A percentile compares a stretch with the other conserved stretches of the same genome.
Conservation (phyloP, 2,797 vertebrate genomes). For the Propithecus perrieri region DNA sequence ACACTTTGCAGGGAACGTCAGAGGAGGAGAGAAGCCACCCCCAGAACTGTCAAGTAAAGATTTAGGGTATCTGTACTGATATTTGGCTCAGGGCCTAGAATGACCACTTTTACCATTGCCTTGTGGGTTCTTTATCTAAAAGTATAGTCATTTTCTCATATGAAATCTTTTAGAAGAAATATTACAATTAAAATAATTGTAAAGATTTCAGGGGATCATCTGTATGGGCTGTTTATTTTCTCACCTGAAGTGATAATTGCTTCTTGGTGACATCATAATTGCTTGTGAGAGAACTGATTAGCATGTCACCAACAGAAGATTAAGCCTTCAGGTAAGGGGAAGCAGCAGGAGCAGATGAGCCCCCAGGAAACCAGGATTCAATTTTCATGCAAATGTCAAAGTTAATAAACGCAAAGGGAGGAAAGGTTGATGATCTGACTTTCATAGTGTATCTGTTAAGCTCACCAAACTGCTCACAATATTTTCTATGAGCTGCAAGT, state of each 20-base stretch:
- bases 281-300: conserved; percentile 75
- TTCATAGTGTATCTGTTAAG: conserved; percentile 49
- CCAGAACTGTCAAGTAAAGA: background rate
- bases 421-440: conserved; percentile 40
- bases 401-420: conserved; percentile 60
- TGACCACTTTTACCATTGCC: background rate
- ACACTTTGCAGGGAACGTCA: background rate
- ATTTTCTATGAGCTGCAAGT: conserved; percentile 62
- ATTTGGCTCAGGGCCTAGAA: background rate
- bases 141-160: background rate
- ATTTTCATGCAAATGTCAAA: conserved; percentile 70
- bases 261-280: conserved; percentile 77
- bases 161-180: conserved; percentile 70
- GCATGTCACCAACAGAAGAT: conserved; percentile 73
- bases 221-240: conserved; percentile 73
- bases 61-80: background rate
- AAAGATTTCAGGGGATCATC: conserved; percentile 74
- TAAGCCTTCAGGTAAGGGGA: conserved; percentile 52
- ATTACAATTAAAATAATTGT: conserved; percentile 71
- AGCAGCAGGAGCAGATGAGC: conserved; percentile 61
- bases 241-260: conserved; percentile 72
- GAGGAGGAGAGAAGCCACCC: background rate
- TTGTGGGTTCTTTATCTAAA: background rate
- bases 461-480: conserved; percentile 52
- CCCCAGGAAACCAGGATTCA: conserved; percentile 63